phyloP scores from a whole-genome alignment of 1,140 invertebrate species.

The Nasonia longicornis region DNA sequence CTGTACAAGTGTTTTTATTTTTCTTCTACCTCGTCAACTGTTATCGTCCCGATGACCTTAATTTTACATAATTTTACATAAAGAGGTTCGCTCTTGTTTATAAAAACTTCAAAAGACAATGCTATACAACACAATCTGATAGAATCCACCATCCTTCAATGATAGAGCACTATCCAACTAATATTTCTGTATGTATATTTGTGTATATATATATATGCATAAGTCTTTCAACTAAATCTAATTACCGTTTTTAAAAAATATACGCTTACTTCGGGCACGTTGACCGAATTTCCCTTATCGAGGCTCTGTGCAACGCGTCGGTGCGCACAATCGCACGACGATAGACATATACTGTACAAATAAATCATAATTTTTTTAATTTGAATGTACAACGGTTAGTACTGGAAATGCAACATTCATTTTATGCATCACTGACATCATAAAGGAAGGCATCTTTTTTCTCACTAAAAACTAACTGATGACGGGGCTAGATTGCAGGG shows the following conservation, averaged over 20 bases:
- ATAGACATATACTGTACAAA: slow-evolving; percentile 46
- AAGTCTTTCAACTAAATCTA: slow-evolving; percentile 45
- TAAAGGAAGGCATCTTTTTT: slow-evolving; percentile 45
- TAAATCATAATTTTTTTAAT: slow-evolving; percentile 27
- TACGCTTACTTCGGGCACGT: slow-evolving; percentile 37
- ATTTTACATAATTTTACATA: slow-evolving; percentile 46
- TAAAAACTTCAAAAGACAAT: slow-evolving; percentile 38
- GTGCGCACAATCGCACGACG: slow-evolving; percentile 36
- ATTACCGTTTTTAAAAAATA: slow-evolving; percentile 47
- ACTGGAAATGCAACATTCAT: slow-evolving; percentile 49
- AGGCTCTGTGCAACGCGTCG: slow-evolving; percentile 32
- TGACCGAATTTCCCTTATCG: neutral
- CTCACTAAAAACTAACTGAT: slow-evolving; percentile 32
- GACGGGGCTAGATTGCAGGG: neutral
- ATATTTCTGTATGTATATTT: slow-evolving; percentile 15
- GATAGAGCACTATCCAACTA: slow-evolving; percentile 30
- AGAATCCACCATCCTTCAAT: slow-evolving; percentile 34
- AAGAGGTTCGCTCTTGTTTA: slow-evolving; percentile 38
- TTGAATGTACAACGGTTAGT: slow-evolving; percentile 48
- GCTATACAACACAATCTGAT: slow-evolving; percentile 43
- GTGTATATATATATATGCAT: slow-evolving; percentile 16
- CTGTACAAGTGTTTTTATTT: slow-evolving; percentile 50
- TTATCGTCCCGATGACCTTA: slow-evolving; percentile 28
- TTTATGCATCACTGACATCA: slow-evolving; percentile 41
- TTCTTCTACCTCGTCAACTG: slow-evolving; percentile 20